Conservation (phyloP, 2,113 vertebrate genomes). For the Atractosteus spatula region DNA sequence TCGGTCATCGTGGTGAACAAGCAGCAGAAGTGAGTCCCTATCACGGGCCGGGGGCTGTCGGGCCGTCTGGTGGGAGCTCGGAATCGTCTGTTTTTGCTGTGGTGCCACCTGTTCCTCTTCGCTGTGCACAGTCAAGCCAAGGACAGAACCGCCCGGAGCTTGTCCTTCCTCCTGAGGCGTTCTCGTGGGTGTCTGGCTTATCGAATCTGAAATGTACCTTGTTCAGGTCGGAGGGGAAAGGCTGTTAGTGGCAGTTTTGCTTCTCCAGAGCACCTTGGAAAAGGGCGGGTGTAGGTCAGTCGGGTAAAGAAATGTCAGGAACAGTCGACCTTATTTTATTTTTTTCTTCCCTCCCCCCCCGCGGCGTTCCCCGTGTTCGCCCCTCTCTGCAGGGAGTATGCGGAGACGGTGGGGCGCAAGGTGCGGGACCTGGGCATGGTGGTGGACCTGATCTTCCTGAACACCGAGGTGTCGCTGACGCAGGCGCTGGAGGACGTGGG, state of each 20-base stretch:
- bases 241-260: too few species aligned
- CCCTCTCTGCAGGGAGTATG: conserved; percentile 79
- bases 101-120: conserved; percentile 2
- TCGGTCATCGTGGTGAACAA: conserved; percentile 97
- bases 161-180: background rate
- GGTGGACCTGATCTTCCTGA: conserved; percentile 97
- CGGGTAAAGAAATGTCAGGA: too few species aligned
- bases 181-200: too few species aligned
- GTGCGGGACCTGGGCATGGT: conserved; percentile 95
- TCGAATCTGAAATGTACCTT: too few species aligned
- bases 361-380: background rate
- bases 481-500: conserved; percentile 96
- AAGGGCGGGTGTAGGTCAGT: too few species aligned
- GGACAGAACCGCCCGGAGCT: too few species aligned
- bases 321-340: background rate
- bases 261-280: too few species aligned
- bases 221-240: too few species aligned
- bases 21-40: conserved; percentile 85
- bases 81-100: conserved; percentile 7
- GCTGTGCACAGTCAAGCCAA: too few species aligned
- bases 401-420: conserved; percentile 93
- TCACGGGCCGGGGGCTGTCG: background rate
- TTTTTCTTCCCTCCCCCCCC: background rate
- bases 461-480: conserved; percentile 92
- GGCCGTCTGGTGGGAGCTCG: background rate